Base-by-base conservation (phyloP, 2,888 invertebrate species). In the Euproctis similis region DNA sequence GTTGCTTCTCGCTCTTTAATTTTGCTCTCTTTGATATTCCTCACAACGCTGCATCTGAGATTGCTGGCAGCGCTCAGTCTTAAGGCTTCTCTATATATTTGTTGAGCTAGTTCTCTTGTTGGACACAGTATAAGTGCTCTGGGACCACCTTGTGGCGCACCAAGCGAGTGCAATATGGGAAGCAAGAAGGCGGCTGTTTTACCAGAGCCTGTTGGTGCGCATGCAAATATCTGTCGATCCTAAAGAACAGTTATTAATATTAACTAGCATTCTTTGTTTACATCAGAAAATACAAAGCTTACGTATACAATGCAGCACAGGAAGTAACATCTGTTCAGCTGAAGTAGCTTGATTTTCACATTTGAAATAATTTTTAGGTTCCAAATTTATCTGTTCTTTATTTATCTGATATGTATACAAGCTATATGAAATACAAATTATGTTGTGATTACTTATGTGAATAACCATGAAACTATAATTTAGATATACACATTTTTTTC, bases 191-290 rank as follows among this genome's bases (percentile, higher is more conserved):
- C 96, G 1, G 95, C 92, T 0, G 98, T 99, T 81, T 98, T 98
- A 5, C 98, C 98, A 1, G 97, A 97, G 1, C 98, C 98, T 0
- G 98, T 99, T 0, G 98, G 98, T 0, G 98, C 98, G 68, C 96
- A 96, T 0, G 96, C 97, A 53, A 98, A 87, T 16, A 98, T 74
- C 63, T 97, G 93, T 26, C 95, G 87, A 21, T 89, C 88, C 89
- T 92, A 52, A 3, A 12, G 5, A 24, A 9, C n/a, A 11, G 21
- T 14, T 14, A 10, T 13, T n/a, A n/a, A n/a, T n/a, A n/a, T n/a
- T n/a, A n/a, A n/a, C n/a, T n/a, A n/a, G n/a, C n/a, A n/a, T n/a
- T n/a, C n/a, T n/a, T n/a, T n/a, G n/a, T n/a, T n/a, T n/a, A n/a
- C n/a, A n/a, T n/a, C n/a, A n/a, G n/a, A n/a, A n/a, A n/a, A n/a